Evolutionary conservation across 2,888 invertebrate genomes (phyloP), one percentile per base, ranked within the genome.

Genomic region (Epinotia brunnichana): DNA sequence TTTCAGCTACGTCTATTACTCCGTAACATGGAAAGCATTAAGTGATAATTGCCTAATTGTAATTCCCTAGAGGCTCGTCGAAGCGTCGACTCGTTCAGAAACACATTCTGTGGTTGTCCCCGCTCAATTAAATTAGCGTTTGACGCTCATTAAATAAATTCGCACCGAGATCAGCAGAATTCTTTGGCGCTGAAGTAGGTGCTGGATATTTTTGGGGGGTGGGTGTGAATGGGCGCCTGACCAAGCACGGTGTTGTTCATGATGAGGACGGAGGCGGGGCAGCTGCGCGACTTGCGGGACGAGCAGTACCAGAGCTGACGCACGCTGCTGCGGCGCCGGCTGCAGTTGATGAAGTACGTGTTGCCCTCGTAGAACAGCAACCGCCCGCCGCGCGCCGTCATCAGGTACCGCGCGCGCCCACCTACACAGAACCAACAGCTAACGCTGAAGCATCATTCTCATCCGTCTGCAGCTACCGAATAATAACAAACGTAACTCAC

Each of bases 221-320:
- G 90, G 0, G 89, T 85, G 74, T 89, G 88, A 2, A 82, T 74
- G 13, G 88, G 86, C 3, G 87, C 78, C 67, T 83, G 83, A 3
- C 85, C 86, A 51, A 89, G 77, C 35, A 90, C 83, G 24, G 77
- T 79, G 76, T 85, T 85, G 75, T 87, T 82, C 69, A 85, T 77
- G 7, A 87, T 89, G 64, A 87, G 80, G 41, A 90, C 76, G 2
- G 87, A 87, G 15, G 88, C 89, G 3, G 82, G 83, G 76, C 90
- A 90, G 74, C 82, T 83, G 29, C 82, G 83, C 11, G 87, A 88
- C 76, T 85, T 88, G 70, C 89, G 80, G n/a, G 86, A 87, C 2
- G 89, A 90, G 75, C 89, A 88, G 80, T 87, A 89, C 88, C 89
- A 89, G 48, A 89, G 82, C 56, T 87, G 79, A 5, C 87, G 82